Evolutionary conservation across 2,797 vertebrate species (phyloP), one percentile per base, ranked within the genome.

Genomic region (Fistularia commersonii): DNA sequence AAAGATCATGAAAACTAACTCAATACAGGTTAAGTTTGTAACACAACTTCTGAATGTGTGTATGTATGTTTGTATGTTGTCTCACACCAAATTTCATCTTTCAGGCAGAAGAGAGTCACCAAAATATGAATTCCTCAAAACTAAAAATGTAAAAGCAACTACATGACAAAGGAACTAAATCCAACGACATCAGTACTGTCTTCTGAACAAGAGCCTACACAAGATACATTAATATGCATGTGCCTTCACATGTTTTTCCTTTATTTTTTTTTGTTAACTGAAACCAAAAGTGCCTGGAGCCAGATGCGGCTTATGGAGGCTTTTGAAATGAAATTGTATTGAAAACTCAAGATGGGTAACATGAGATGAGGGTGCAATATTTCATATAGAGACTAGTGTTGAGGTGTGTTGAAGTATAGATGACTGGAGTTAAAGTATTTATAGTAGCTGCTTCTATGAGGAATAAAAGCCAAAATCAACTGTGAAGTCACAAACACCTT

Each of bases 401-500:
- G 38, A 11, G 11, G 56, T 6, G 49, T 41, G 48, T 33, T 54
- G 23, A 69, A 51, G 46, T 14, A 14, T 51, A 35, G 47, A 69
- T 6, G 8, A 13, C 54, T 45, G 8, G 32, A 46, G 32, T 23
- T 31, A 64, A 50, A 66, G 13, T 66, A 64, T 74, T 77, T 67
- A 51, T 65, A 50, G 54, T 49, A 61, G 64, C 63, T 72, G 47
- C 54, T 74, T 71, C 53, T 51, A 8, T 48, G 49, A 75, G 69
- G 71, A 82, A 79, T 63, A 67, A 8, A 77, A 83, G 76, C 75
- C 79, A 80, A 80, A 80, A 46, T 35, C 42, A 54, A 74, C 76
- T 83, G 82, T 83, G 79, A 82, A 81, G 64, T 57, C 65, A 62
- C 58, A 48, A 61, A 58, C 39, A 58, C 38, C 38, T 49, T 11